These are phyloP conservation scores for Nannoperca obscura DNA, from an alignment of 2,797 vertebrate species.

Conservation along the genomic window DNA sequence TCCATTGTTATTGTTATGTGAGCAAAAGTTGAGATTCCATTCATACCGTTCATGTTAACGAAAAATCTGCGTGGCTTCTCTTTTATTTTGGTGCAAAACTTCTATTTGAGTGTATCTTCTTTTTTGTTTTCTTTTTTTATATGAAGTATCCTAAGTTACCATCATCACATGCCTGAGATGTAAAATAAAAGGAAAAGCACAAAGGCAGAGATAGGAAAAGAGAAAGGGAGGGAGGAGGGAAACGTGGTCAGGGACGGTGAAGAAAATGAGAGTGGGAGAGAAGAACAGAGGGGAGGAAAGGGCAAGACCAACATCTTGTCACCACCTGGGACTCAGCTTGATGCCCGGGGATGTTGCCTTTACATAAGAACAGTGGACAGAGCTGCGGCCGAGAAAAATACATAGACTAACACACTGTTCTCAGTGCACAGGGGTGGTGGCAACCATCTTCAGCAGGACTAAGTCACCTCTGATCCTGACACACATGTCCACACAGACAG, in stretches of 20 bases:
- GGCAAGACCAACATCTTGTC: slow-evolving; percentile 77
- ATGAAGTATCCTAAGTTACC: background rate
- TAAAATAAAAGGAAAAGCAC: slow-evolving; percentile 15
- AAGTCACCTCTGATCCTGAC: slow-evolving; percentile 11
- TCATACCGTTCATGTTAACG: slow-evolving; percentile 37
- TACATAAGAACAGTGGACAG: slow-evolving; percentile 71
- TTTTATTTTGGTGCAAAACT: slow-evolving; percentile 16
- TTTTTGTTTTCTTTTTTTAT: no score
- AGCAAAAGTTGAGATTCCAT: slow-evolving; percentile 50
- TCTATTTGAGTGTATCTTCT: slow-evolving; percentile 9
- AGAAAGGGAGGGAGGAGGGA: slow-evolving; percentile 1
- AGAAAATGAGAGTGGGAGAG: slow-evolving; percentile 28
- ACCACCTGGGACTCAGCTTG: slow-evolving; percentile 76
- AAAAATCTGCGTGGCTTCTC: slow-evolving; percentile 5
- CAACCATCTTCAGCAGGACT: slow-evolving; percentile 39
- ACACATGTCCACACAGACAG: slow-evolving; percentile 30
- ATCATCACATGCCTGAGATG: background rate
- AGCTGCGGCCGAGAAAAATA: slow-evolving; percentile 44
- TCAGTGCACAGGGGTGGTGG: background rate
- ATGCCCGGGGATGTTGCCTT: slow-evolving; percentile 72
- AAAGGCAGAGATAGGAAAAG: slow-evolving; percentile 10
- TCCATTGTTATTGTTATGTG: slow-evolving; percentile 36
- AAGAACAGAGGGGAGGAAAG: slow-evolving; percentile 40
- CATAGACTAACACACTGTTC: slow-evolving; percentile 46
- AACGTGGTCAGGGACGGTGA: slow-evolving; percentile 14